Conservation (phyloP, 2,797 vertebrate species). For the Pantherophis vulpinus region DNA sequence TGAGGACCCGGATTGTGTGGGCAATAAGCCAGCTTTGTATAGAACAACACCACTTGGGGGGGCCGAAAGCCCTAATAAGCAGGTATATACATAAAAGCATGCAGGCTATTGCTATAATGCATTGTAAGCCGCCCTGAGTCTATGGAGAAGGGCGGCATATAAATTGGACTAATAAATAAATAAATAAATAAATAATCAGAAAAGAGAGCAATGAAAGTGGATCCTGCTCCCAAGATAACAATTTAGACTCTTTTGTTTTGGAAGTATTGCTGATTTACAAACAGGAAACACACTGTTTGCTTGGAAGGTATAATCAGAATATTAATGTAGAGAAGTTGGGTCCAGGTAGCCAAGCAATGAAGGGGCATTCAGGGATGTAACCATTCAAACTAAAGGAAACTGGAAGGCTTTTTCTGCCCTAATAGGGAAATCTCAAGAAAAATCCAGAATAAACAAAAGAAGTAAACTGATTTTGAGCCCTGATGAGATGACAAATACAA, state of each 20-base stretch:
- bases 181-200: not conserved
- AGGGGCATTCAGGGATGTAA: not conserved
- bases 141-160: too few relatives aligned
- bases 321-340: not conserved
- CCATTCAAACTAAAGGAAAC: not conserved
- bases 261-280: slow-evolving; percentile 24
- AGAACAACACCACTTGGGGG: too few relatives aligned
- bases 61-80: too few relatives aligned
- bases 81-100: too few relatives aligned
- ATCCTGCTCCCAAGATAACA: not conserved
- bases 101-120: too few relatives aligned
- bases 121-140: too few relatives aligned
- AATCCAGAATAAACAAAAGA: slow-evolving; percentile 35
- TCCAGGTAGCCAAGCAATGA: slow-evolving; percentile 34
- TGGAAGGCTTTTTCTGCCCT: not conserved
- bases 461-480: slow-evolving; percentile 15
- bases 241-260: not conserved
- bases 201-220: not conserved
- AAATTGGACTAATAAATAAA: too few relatives aligned
- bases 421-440: not conserved
- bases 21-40: too few relatives aligned
- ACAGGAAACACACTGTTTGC: not conserved
- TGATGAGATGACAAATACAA: slow-evolving; percentile 21
- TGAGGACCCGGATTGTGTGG: too few relatives aligned
- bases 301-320: slow-evolving; percentile 22